Conservation (phyloP, 1,140 invertebrate genomes). For the Polypedilum pembai region DNA sequence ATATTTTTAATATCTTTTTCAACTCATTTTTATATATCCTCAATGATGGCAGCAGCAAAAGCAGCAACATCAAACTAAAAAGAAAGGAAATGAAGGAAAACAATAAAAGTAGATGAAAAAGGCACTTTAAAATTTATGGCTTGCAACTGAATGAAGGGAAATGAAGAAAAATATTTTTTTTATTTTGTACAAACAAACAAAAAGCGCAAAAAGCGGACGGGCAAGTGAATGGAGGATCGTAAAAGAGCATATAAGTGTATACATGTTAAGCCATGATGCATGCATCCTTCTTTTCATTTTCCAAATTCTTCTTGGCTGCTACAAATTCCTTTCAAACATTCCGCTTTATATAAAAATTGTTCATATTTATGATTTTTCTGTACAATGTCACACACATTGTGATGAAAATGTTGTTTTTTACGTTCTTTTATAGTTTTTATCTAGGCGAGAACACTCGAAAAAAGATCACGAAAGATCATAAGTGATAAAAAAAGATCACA, state of each 20-base stretch:
- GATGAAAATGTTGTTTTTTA: neutral
- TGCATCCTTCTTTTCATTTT: neutral
- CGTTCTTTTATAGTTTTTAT: neutral
- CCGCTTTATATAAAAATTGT: neutral
- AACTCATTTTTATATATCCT: neutral
- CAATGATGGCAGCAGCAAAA: neutral
- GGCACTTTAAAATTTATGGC: conserved; percentile 5
- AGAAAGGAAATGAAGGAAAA: no score
- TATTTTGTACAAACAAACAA: neutral
- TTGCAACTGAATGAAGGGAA: conserved; percentile 3
- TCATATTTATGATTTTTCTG: conserved; percentile 14
- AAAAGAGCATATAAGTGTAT: neutral
- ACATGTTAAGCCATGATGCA: neutral
- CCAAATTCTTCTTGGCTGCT: neutral
- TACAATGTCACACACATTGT: conserved; percentile 2
- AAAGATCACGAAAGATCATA: no score
- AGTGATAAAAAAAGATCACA: no score
- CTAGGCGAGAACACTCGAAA: no score
- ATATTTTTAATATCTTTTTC: neutral
- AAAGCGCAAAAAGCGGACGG: neutral
- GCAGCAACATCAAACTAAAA: no score
- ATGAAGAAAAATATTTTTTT: neutral
- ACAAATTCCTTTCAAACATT: neutral
- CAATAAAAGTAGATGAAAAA: neutral
- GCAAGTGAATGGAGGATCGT: neutral